These are phyloP conservation scores for Meiosimyza platycephala DNA, from an alignment of 2,888 invertebrate genomes.

Conservation along the genomic window DNA sequence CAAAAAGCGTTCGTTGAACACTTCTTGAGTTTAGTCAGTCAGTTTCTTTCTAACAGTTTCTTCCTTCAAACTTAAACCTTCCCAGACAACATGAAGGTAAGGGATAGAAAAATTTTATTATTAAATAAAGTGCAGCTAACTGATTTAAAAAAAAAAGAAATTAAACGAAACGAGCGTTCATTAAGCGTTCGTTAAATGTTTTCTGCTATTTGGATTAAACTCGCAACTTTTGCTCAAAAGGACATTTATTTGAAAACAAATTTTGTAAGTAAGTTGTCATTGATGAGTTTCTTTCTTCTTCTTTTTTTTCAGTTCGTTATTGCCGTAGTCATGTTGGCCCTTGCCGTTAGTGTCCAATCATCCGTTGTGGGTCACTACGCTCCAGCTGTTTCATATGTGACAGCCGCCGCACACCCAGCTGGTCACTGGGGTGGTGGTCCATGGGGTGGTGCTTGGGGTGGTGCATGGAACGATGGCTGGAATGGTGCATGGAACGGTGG, in stretches of 20 bases:
- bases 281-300: background rate
- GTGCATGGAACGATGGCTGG: slow-evolving; percentile 50
- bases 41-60: slow-evolving; percentile 14
- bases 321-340: slow-evolving; percentile 59
- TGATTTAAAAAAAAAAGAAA: no score
- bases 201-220: no score
- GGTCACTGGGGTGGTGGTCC: slow-evolving; percentile 49
- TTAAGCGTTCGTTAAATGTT: no score
- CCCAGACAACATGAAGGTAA: slow-evolving; percentile 65
- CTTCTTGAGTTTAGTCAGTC: slow-evolving; percentile 44
- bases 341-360: slow-evolving; percentile 61
- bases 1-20: slow-evolving; percentile 61
- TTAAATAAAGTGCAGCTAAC: background rate
- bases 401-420: slow-evolving; percentile 53
- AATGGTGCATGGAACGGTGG: slow-evolving; percentile 47
- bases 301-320: slow-evolving; percentile 51
- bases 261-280: no score
- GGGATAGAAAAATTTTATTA: slow-evolving; percentile 9
- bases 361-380: slow-evolving; percentile 55
- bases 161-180: no score
- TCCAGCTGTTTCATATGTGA: slow-evolving; percentile 60
- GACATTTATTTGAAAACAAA: no score
- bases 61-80: slow-evolving; percentile 13
- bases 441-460: slow-evolving; percentile 42
- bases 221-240: no score